Evolutionary conservation across 2,113 vertebrate genomes (phyloP), one percentile per base, ranked within the genome.

Genomic region (Rhineura floridana): DNA sequence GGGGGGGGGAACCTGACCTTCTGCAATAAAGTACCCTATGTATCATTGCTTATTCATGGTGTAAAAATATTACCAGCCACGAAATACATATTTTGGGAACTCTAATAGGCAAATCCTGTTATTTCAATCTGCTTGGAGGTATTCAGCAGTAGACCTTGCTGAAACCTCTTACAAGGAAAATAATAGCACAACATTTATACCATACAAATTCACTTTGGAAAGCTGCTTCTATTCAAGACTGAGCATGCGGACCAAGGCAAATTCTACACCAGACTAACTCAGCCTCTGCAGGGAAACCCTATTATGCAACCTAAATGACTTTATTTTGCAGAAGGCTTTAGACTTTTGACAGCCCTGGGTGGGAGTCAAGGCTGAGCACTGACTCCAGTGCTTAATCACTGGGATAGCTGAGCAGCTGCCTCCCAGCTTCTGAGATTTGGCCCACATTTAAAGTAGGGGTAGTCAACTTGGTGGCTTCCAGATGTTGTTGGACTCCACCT

Each of bases 1-100:
- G 65, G 0, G 13, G 76, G 6, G n/a, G 55, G 46, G 94, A 96
- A 93, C 77, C 67, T 96, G 91, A 95, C 91, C 86, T 94, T 94
- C 90, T 87, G n/a, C 81, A 90, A 91, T 90, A 88, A 94, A 94
- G 76, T 84, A 63, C 63, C 75, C 94, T 95, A 93, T 92, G 82
- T 82, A 88, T 88, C 1, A 2, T 81, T 94, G 11, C 65, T 94
- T 91, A 82, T 91, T 91, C 63, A 39, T 86, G 30, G 72, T 79
- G 88, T 13, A 91, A 93, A 93, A 92, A 94, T 93, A 95, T 84
- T 91, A 94, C 92, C 87, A 91, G 83, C 23, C 90, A 83, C 55
- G 70, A 87, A 92, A 92, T 17, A 52, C 46, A 80, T 84, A 81
- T 92, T 87, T 91, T 2, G 25, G 76, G 30, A 52, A 90, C 19